Conservation (phyloP, 1,140 invertebrate genomes). For the Drosophila insularis region DNA sequence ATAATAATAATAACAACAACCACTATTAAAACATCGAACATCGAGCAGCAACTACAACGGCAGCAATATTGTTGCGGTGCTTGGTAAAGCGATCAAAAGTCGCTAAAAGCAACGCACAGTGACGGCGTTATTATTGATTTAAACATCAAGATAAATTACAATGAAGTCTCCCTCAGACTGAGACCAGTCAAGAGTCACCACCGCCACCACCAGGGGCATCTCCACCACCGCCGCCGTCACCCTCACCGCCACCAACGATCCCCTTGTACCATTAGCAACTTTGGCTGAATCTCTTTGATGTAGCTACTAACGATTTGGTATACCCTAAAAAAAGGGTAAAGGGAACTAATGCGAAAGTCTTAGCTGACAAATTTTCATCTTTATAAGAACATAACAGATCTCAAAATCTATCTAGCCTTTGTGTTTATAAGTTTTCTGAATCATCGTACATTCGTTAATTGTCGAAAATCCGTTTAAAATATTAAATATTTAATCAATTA, state of each 20-base stretch:
- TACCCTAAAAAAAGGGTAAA: slow-evolving; percentile 5
- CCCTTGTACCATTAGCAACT: slow-evolving; percentile 34
- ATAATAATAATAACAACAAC: slow-evolving; percentile 57
- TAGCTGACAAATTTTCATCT: no score
- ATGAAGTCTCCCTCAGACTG: slow-evolving; percentile 39
- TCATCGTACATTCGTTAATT: no score
- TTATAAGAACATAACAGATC: no score
- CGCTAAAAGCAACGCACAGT: slow-evolving; percentile 67
- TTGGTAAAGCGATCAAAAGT: slow-evolving; percentile 57
- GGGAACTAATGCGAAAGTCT: not conserved
- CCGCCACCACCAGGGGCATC: slow-evolving; percentile 23
- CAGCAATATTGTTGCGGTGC: slow-evolving; percentile 28
- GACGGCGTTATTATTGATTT: slow-evolving; percentile 82
- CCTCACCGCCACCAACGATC: not conserved
- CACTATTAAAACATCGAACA: slow-evolving; percentile 52
- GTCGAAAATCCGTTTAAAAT: no score
- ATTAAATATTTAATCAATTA: no score
- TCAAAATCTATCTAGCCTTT: no score
- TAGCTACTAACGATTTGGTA: slow-evolving; percentile 2
- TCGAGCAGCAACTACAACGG: slow-evolving; percentile 25
- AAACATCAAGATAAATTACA: slow-evolving; percentile 82
- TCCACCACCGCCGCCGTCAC: not conserved
- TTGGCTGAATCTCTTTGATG: slow-evolving; percentile 7
- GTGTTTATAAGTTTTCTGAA: no score
- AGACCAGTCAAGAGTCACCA: slow-evolving; percentile 32